Evolutionary conservation across 92 coral and sea anemone species (phyloP), one percentile per base, ranked within the genome.

Genomic region (Zoanthus sociatus): DNA sequence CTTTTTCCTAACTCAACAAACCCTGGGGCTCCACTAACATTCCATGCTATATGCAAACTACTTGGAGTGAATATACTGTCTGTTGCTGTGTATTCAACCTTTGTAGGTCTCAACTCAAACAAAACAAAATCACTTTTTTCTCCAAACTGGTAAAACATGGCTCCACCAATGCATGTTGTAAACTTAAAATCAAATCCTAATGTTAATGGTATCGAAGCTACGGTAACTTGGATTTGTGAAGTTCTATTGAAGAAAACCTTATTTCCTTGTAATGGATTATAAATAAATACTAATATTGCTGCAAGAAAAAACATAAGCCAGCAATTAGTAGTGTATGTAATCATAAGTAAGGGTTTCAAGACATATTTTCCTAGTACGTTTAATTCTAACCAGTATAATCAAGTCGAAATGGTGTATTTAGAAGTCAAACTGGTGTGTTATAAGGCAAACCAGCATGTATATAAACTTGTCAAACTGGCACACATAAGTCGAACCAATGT

Each of bases 101-200:
- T 77, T 48, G 93, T 92, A 31, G 91, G 95, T 13, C 89, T 87
- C 79, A 97, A 95, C 66, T 79, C 86, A 54, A 97, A 87, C 10
- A 91, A 72, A 78, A 97, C 75, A 47, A 88, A 90, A 73, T 89
- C 91, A 67, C 66, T 87, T 6, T 68, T 77, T 51, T 72, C 61
- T 18, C 99, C 99, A 47, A 6, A 78, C 89, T 97, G 99, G 50
- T 78, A 84, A 7, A 97, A 83, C 84, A 97, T 77, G 17, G 72
- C 86, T n/a, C 99, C 99, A 71, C 99, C 99, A 5, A 72, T 56
- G 73, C 99, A 97, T 88, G 99, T 97, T 87, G 89, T 93, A 78
- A 97, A 95, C n/a, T 81, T 72, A 53, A 97, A 90, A 7, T 74
- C 87, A 89, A 97, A 97, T 71, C 94, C 93, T 63, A 44, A 67